Evolutionary conservation across 2,888 invertebrate species (phyloP).

Genomic region (Heliothis peltigera): DNA sequence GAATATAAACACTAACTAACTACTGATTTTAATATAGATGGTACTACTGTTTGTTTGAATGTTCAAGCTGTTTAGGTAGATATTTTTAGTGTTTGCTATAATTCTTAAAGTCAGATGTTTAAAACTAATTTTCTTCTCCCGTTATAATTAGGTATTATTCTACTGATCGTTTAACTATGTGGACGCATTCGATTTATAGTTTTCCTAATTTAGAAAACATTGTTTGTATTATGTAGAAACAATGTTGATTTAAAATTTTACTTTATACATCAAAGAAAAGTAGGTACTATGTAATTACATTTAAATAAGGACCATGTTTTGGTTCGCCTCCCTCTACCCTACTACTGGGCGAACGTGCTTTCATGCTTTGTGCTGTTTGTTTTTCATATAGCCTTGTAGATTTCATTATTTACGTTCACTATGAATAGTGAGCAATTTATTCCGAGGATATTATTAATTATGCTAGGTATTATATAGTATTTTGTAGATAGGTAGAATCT

Average conservation of each 20-base stretch:
- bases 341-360: conserved; percentile 39
- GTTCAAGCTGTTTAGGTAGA: background rate
- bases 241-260: too few relatives aligned
- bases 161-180: too few relatives aligned
- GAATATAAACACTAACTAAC: conserved; percentile 27
- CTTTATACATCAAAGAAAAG: too few relatives aligned
- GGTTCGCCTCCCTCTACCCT: conserved; percentile 32
- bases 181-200: too few relatives aligned
- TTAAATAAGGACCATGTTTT: conserved; percentile 17
- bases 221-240: too few relatives aligned
- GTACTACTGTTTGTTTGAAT: conserved; percentile 8
- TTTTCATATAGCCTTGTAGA: conserved; percentile 46
- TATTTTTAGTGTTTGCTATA: background rate
- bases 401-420: conserved; percentile 46
- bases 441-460: too few relatives aligned
- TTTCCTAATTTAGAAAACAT: too few relatives aligned
- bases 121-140: too few relatives aligned
- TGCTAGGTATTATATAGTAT: conserved; percentile 1
- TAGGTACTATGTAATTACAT: too few relatives aligned
- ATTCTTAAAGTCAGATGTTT: background rate
- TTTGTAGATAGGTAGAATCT: background rate
- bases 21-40: background rate
- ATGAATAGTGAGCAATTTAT: conserved; percentile 7
- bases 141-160: too few relatives aligned
- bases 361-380: conserved; percentile 44